Base-by-base conservation (phyloP, 2,113 vertebrate species). In the Caranx melampygus region DNA sequence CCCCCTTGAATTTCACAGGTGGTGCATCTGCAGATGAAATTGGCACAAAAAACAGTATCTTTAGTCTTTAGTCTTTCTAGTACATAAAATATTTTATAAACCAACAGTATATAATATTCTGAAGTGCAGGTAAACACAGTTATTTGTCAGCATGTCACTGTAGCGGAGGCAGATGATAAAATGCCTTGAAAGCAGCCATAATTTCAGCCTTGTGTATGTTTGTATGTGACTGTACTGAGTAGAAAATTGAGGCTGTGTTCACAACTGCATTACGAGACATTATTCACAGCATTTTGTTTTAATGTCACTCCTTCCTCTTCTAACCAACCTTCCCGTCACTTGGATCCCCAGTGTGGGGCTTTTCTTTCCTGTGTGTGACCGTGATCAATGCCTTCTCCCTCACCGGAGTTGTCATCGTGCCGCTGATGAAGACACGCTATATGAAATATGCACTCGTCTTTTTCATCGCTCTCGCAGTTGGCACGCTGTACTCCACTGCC, bases 381-480 rank as follows among this genome's bases (percentile, higher is more conserved):
- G 78, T 99, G 95, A 96, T 99, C 94, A 99, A 95, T 95, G 87
- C 87, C 92, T 96, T 96, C 92, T 95, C 98, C 85, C 96, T 99
- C 91, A 95, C 97, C 13, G 97, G 96, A 81, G 94, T 95, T 86
- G 92, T 96, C 90, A 82, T 98, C 92, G 87, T 96, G 1, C 97
- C 98, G 0, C 96, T 97, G 73, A 94, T 95, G 83, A 91, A 92
- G 94, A 96, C 95, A n/a, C 92, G 88, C 26, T 96, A 96, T 94
- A 96, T 98, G 97, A 93, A 94, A 88, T 91, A 94, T 35, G 90
- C 94, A 65, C 96, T 98, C 76, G 88, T 87, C 92, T 99, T 95
- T 95, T 98, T 98, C 97, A 96, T 99, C 94, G 96, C 96, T 34
- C 96, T 99, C 77, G 97, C 98, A 95, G 95, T 98, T 89, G 97